Evolutionary conservation across 2,888 invertebrate genomes (phyloP).

Genomic region (Microctonus brassicae): DNA sequence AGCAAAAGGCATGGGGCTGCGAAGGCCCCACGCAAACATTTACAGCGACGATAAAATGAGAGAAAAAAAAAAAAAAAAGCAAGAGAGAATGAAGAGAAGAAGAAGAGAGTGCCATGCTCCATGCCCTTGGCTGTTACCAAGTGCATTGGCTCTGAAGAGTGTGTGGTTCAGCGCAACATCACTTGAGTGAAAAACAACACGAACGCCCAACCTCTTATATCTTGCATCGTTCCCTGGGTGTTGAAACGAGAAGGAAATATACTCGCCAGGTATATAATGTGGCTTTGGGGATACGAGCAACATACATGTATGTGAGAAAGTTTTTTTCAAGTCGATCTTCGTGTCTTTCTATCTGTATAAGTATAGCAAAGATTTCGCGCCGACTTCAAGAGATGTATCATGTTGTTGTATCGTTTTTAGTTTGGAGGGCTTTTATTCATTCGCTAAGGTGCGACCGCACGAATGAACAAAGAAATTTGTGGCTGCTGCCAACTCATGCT

Average conservation of each 20-base stretch:
- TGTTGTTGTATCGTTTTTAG: neutral
- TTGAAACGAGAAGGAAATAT: neutral
- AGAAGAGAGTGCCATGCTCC: constrained; percentile 5
- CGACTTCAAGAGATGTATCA: neutral
- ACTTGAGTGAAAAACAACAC: constrained; percentile 8
- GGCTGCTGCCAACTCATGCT: neutral
- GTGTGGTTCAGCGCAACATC: constrained; percentile 49
- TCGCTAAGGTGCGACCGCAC: neutral
- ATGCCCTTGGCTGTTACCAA: constrained; percentile 63
- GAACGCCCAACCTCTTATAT: neutral
- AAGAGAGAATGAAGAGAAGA: constrained; percentile 5
- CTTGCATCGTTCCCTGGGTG: neutral
- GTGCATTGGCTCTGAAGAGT: constrained; percentile 57
- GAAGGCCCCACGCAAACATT: constrained; percentile 36
- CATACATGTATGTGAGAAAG: neutral
- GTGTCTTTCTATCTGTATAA: neutral
- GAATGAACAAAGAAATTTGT: neutral
- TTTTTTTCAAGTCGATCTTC: neutral
- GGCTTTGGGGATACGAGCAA: neutral
- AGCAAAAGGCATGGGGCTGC: neutral
- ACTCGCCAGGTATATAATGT: constrained; percentile 10
- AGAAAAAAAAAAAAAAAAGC: neutral
- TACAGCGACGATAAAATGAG: constrained; percentile 18
- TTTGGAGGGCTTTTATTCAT: neutral
- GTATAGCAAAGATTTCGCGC: neutral